Base-by-base conservation (phyloP, 1,140 invertebrate genomes). In the Meloidogyne chitwoodi region DNA sequence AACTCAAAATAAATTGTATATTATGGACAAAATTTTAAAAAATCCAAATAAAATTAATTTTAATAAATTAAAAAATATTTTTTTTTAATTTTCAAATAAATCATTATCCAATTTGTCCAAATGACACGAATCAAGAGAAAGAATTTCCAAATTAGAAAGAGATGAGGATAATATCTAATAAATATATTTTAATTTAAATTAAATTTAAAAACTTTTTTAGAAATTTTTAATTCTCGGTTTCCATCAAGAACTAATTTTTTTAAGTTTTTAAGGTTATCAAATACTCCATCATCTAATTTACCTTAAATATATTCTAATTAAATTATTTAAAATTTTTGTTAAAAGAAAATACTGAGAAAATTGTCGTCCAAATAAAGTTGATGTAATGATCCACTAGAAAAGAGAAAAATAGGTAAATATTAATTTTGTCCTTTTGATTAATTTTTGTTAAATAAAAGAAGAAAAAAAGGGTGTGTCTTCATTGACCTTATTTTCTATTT, bases 341-440 rank as follows among this genome's bases (percentile, higher is more conserved):
- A 56, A 56, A 6, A n/a, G n/a, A 38, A 4, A n/a, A 38, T 70
- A 41, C 41, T 34, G 44, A 76, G 41, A 26, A 71, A 72, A 44
- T 76, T 76, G 38, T 76, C 29, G 44, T 76, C 75, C 48, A 76
- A 38, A 31, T 76, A 76, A 31, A 76, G 48, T 64, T 68, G 68
- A 41, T 76, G 75, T 29, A 76, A 41, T n/a, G n/a, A n/a, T n/a
- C n/a, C n/a, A n/a, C n/a, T n/a, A n/a, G n/a, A n/a, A n/a, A n/a
- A n/a, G n/a, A n/a, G n/a, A n/a, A n/a, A n/a, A n/a, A n/a, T n/a
- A n/a, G n/a, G n/a, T n/a, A n/a, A n/a, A n/a, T n/a, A n/a, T n/a
- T n/a, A n/a, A n/a, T n/a, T n/a, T n/a, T n/a, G n/a, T n/a, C n/a
- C n/a, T n/a, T n/a, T n/a, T n/a, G n/a, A n/a, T n/a, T n/a, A n/a